These are phyloP conservation scores for Monodelphis domestica DNA, from an alignment of 2,797 vertebrate species.

Conservation along the genomic window DNA sequence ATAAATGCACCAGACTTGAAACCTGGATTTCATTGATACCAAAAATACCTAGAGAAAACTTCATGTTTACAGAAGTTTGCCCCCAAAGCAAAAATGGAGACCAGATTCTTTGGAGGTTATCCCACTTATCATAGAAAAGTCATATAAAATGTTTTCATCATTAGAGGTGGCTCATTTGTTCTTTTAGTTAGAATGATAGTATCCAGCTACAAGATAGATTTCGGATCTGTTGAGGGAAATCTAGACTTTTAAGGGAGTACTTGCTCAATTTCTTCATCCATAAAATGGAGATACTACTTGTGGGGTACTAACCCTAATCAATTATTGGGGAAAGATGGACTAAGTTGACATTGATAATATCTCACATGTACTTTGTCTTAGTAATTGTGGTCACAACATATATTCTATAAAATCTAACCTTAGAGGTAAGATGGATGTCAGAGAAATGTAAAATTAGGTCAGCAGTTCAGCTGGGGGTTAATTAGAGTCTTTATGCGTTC, in stretches of 20 bases:
- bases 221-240: not conserved
- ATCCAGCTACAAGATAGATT: not conserved
- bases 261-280: not conserved
- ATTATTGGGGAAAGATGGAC: not conserved
- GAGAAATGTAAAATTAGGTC: not conserved
- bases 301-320: not conserved
- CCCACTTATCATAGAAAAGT: not conserved
- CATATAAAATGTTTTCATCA: not conserved
- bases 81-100: not conserved
- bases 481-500: not conserved
- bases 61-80: not conserved
- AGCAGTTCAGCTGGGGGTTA: not conserved
- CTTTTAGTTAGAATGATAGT: not conserved
- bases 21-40: not conserved
- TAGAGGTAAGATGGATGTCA: not conserved
- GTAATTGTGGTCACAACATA: not conserved
- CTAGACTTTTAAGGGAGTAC: not conserved
- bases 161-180: not conserved
- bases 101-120: not conserved
- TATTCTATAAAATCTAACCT: not conserved
- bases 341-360: not conserved
- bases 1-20: not conserved
- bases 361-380: not conserved
- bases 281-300: not conserved
- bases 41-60: not conserved